Conservation (phyloP, 2,888 invertebrate genomes). For the Xanthostigma xanthostigma region DNA sequence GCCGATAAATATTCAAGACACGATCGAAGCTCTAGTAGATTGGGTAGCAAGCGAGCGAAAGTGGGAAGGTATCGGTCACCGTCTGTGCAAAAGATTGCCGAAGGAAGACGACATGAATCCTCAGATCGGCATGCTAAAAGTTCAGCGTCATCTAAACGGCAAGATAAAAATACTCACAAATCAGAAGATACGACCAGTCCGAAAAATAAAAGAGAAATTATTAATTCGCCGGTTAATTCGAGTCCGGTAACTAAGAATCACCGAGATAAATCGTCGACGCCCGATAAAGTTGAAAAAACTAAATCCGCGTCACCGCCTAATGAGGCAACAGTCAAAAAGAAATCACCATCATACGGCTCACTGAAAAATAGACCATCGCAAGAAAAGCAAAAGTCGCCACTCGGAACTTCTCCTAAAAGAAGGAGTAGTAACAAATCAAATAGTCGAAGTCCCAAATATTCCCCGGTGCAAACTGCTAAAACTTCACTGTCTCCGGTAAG, state of each 20-base stretch:
- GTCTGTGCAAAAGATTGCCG: too few relatives aligned
- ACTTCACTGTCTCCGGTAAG: too few relatives aligned
- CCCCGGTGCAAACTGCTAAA: too few relatives aligned
- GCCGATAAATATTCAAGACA: not conserved
- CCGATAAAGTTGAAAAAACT: slow-evolving; percentile 3
- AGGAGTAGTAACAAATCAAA: too few relatives aligned
- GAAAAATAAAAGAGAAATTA: not conserved
- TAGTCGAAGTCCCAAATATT: too few relatives aligned
- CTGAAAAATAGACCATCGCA: too few relatives aligned
- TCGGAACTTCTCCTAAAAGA: too few relatives aligned
- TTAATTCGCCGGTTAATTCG: not conserved
- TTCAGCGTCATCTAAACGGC: not conserved
- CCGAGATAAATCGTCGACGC: slow-evolving; percentile 3
- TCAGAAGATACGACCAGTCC: slow-evolving; percentile 2
- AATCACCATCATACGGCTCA: too few relatives aligned
- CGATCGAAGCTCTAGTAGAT: not conserved
- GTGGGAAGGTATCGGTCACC: not conserved
- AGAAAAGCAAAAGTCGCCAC: too few relatives aligned
- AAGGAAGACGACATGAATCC: not conserved
- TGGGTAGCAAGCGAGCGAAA: not conserved
- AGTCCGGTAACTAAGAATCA: slow-evolving; percentile 3
- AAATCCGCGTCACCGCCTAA: slow-evolving; percentile 10
- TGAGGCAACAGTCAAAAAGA: not conserved
- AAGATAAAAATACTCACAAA: slow-evolving; percentile 4
- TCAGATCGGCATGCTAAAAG: slow-evolving; percentile 1